Percentiles rank a stretch among this genome's conserved stretches.
These are phyloP conservation scores for Lacerta viridis DNA, from an alignment of 2,797 vertebrate genomes.

Conservation along the genomic window DNA sequence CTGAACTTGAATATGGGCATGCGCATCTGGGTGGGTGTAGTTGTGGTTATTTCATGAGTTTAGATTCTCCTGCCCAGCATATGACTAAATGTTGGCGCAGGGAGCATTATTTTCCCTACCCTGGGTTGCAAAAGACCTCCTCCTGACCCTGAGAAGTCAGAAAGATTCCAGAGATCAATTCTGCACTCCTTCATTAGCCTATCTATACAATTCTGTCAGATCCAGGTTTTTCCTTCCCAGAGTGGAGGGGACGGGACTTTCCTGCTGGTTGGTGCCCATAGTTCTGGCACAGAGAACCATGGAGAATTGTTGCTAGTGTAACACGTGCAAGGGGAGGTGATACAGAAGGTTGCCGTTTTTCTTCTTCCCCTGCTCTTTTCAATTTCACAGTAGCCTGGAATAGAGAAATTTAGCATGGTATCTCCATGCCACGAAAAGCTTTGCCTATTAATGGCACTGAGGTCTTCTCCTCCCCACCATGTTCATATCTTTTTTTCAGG, in stretches of 20 bases:
- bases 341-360: background rate
- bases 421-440: background rate
- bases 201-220: background rate
- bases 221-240: conserved; percentile 17
- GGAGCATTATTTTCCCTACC: background rate
- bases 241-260: accelerated
- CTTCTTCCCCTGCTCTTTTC: too few species aligned
- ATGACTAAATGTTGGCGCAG: too few species aligned
- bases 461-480: too few species aligned
- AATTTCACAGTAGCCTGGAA: too few species aligned
- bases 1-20: too few species aligned
- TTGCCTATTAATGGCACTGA: background rate
- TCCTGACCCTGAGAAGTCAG: background rate
- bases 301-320: background rate
- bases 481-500: too few species aligned
- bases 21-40: background rate
- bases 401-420: background rate
- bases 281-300: background rate
- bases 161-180: background rate
- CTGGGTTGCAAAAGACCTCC: background rate
- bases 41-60: background rate
- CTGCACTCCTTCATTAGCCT: background rate
- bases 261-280: too few species aligned
- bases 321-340: too few species aligned
- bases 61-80: too few species aligned